Conservation (phyloP, 2,888 invertebrate species). For the Andrena haemorrhoa region DNA sequence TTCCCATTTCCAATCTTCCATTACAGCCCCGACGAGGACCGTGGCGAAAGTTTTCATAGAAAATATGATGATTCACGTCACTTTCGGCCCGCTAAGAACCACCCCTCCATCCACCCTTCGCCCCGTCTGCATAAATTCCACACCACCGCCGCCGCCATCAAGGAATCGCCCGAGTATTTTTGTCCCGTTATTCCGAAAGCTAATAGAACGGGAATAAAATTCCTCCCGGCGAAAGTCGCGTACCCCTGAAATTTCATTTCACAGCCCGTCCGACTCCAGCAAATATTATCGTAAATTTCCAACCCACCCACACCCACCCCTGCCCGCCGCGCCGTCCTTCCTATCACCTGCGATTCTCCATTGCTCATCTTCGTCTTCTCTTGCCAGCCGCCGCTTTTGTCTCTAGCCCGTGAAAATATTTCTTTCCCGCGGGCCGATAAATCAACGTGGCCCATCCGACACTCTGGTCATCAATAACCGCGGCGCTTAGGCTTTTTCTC, state of each 20-base stretch:
- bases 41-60: slow-evolving; percentile 7
- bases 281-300: slow-evolving; percentile 71
- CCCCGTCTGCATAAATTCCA: slow-evolving; percentile 33
- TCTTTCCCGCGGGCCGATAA: slow-evolving; percentile 67
- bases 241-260: slow-evolving; percentile 61
- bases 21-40: slow-evolving; percentile 2
- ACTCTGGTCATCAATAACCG: slow-evolving; percentile 70
- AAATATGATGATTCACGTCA: slow-evolving; percentile 33
- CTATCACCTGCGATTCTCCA: slow-evolving; percentile 56
- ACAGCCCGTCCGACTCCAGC: slow-evolving; percentile 38
- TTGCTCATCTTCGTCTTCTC: slow-evolving; percentile 43
- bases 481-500: slow-evolving; percentile 67
- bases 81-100: slow-evolving; percentile 21
- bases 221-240: slow-evolving; percentile 21
- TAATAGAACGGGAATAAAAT: slow-evolving; percentile 53
- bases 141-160: not conserved
- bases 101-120: not conserved
- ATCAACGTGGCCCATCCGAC: slow-evolving; percentile 66
- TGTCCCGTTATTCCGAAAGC: slow-evolving; percentile 35
- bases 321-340: slow-evolving; percentile 10
- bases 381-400: slow-evolving; percentile 23
- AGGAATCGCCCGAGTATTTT: slow-evolving; percentile 48
- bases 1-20: slow-evolving; percentile 35
- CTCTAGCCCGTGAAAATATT: slow-evolving; percentile 61
- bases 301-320: slow-evolving; percentile 8